Percentiles rank a stretch among this genome's conserved stretches.
Conservation (phyloP, 2,888 invertebrate genomes). For the Trissonchulus latispiculum region DNA sequence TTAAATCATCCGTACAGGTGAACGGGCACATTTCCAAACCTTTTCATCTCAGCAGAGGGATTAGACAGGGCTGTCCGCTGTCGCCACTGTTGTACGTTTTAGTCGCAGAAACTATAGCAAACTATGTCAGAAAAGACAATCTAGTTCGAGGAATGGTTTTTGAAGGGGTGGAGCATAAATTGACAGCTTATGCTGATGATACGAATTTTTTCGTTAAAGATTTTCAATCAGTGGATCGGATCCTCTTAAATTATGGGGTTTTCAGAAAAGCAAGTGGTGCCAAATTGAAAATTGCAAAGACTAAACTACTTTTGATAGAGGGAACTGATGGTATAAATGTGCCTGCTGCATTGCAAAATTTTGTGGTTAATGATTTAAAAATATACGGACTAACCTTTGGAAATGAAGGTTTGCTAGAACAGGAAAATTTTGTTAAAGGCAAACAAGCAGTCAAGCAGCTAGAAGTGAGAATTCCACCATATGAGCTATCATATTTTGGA, state of each 20-base stretch:
- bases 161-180: not conserved
- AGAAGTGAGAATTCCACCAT: not conserved
- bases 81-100: constrained; percentile 17
- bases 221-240: not conserved
- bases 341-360: not conserved
- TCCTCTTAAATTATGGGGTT: not conserved
- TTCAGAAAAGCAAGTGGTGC: constrained; percentile 6
- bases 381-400: not conserved
- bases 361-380: not conserved
- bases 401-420: not conserved
- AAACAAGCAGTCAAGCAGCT: not conserved
- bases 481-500: not conserved
- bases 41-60: not conserved
- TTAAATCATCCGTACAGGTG: constrained; percentile 6
- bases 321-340: not conserved
- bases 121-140: not conserved
- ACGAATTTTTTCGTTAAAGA: constrained; percentile 1
- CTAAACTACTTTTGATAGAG: not conserved
- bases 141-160: not conserved
- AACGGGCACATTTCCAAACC: constrained; percentile 2
- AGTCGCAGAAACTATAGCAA: not conserved
- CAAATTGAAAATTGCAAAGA: not conserved
- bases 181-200: constrained; percentile 1
- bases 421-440: not conserved
- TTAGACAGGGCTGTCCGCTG: constrained; percentile 18